Evolutionary conservation across 2,888 invertebrate genomes (phyloP).

Genomic region (Belgica antarctica): DNA sequence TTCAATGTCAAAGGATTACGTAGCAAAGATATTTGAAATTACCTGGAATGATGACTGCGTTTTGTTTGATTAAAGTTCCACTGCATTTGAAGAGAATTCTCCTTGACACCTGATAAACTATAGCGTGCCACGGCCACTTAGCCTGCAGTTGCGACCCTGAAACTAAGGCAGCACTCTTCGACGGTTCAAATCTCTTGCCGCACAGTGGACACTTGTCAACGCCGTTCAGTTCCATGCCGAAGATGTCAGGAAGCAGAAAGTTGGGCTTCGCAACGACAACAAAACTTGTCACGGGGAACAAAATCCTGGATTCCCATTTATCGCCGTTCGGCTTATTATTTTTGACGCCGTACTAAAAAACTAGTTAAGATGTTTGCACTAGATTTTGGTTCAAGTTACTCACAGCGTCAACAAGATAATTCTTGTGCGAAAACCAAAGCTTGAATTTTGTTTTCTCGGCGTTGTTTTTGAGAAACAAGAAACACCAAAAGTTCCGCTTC

Average conservation of each 20-base stretch:
- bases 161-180: not conserved
- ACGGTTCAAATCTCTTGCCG: not conserved
- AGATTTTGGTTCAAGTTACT: constrained; percentile 13
- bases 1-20: no score
- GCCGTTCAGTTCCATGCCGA: constrained; percentile 24
- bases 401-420: constrained; percentile 12
- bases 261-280: not conserved
- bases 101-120: not conserved
- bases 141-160: not conserved
- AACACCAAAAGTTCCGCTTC: not conserved
- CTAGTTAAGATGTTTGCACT: not conserved
- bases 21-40: not conserved
- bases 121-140: constrained; percentile 20
- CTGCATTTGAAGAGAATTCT: constrained; percentile 18
- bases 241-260: constrained; percentile 1
- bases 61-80: not conserved
- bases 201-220: constrained; percentile 19
- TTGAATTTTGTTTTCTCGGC: constrained; percentile 17
- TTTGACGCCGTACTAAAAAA: constrained; percentile 12
- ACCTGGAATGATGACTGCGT: constrained; percentile 6
- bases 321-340: not conserved
- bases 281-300: not conserved
- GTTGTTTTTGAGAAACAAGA: not conserved
- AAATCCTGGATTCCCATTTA: not conserved
- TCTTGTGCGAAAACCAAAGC: constrained; percentile 26